Evolutionary conservation across 2,888 invertebrate genomes (phyloP).

Genomic region (Lepidonotus clava): DNA sequence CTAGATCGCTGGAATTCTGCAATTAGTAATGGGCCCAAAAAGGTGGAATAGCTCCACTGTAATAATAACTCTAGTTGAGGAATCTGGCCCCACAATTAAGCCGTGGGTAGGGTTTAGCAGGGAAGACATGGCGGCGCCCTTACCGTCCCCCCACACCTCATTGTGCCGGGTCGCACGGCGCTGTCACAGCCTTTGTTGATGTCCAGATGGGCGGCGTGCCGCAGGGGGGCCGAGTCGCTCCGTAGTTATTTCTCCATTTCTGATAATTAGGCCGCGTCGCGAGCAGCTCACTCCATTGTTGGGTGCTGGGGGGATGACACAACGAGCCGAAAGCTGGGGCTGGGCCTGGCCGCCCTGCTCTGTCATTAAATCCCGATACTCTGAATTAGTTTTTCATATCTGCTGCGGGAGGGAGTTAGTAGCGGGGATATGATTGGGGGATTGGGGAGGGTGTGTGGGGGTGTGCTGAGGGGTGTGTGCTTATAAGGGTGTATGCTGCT

Average conservation of each 20-base stretch:
- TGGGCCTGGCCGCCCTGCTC: background rate
- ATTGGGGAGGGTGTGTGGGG: background rate
- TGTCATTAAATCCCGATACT: conserved; percentile 29
- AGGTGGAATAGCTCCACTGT: conserved; percentile 29
- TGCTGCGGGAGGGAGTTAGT: background rate
- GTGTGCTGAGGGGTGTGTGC: background rate
- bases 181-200: conserved; percentile 36
- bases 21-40: conserved; percentile 48
- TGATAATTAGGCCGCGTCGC: conserved; percentile 30
- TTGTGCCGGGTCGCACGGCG: background rate
- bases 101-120: no score
- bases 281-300: conserved; percentile 30
- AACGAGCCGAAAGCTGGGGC: conserved; percentile 14
- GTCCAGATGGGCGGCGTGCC: conserved; percentile 39
- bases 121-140: background rate
- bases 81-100: conserved; percentile 36
- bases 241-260: conserved; percentile 12
- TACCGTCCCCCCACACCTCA: no score
- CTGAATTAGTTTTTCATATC: conserved; percentile 30
- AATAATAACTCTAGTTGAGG: no score
- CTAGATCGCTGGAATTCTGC: conserved; percentile 13
- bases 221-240: background rate
- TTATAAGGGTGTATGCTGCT: background rate
- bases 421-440: background rate
- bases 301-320: conserved; percentile 7